Evolutionary conservation across 2,888 invertebrate species (phyloP).

Genomic region (Eucera pruinosa): DNA sequence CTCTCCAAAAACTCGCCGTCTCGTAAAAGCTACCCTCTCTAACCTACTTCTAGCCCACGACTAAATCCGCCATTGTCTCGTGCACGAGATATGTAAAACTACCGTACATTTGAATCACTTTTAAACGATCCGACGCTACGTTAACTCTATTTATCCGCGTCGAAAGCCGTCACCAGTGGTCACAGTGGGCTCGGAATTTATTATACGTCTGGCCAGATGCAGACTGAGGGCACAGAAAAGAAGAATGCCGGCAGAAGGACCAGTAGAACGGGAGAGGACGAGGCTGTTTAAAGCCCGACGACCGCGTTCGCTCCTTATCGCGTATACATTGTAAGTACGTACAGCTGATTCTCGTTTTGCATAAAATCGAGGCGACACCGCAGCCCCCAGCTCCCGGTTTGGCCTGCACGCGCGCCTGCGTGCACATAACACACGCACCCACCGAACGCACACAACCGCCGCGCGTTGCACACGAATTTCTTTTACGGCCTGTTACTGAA

Average conservation of each 20-base stretch:
- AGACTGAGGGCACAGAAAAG: neutral
- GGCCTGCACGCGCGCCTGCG: slow-evolving; percentile 29
- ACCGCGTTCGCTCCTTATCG: slow-evolving; percentile 66
- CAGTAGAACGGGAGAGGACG: slow-evolving; percentile 25
- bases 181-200: slow-evolving; percentile 24
- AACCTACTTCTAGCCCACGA: too few species aligned
- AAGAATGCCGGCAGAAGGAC: slow-evolving; percentile 15
- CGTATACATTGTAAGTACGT: slow-evolving; percentile 58
- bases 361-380: slow-evolving; percentile 66
- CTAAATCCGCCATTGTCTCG: too few species aligned
- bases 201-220: slow-evolving; percentile 10
- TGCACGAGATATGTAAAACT: too few species aligned
- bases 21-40: too few species aligned
- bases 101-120: neutral
- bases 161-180: slow-evolving; percentile 34
- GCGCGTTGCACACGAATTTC: slow-evolving; percentile 61
- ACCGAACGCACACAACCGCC: neutral
- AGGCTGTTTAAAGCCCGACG: slow-evolving; percentile 54
- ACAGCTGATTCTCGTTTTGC: slow-evolving; percentile 65
- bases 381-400: slow-evolving; percentile 44
- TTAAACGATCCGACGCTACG: slow-evolving; percentile 15
- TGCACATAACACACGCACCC: neutral
- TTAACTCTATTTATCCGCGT: slow-evolving; percentile 34
- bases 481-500: slow-evolving; percentile 71
- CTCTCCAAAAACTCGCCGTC: too few species aligned